Evolutionary conservation across 2,888 invertebrate species (phyloP), one percentile per base, ranked within the genome.

Genomic region (Mamestra brassicae): DNA sequence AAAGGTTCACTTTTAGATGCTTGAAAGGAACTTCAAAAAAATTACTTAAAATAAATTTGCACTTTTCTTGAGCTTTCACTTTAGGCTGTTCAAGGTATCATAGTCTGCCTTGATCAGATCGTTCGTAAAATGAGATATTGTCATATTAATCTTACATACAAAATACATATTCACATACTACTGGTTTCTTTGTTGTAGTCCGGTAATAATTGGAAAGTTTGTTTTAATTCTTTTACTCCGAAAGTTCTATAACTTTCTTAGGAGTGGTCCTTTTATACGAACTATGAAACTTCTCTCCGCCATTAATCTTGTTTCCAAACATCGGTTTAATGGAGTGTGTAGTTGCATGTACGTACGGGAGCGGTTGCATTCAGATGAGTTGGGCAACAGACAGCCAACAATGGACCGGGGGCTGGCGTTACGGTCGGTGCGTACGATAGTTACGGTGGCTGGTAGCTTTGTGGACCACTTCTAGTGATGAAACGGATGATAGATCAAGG

Each of bases 271-370:
- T 81, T 71, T 81, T 71, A 66, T 69, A 55, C 10, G 8, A 45
- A 57, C 67, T 64, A 57, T 45, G 55, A 68, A 61, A 34, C 45
- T 71, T 67, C 60, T 57, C 82, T 75, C 57, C 54, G 81, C 87
- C 88, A 94, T 93, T 91, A 91, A 93, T 94, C 93, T 93, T 92
- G 90, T 94, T 95, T 90, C 93, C 89, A 91, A 92, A 94, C 90
- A 89, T 80, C 84, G 80, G 92, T 90, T 92, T 91, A 94, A 94
- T 94, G 93, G 93, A 90, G 92, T 93, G 92, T 92, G 85, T 85
- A 90, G 91, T 89, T 90, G 88, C 90, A 88, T 88, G 73, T 81
- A 85, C 92, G 73, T 81, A 85, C 92, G 89, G 94, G 94, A 92
- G 94, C 88, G 95, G 93, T 92, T 92, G 93, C 92, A 92, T 92